Conservation (phyloP, 2,113 vertebrate species). For the Dinomys branickii region DNA sequence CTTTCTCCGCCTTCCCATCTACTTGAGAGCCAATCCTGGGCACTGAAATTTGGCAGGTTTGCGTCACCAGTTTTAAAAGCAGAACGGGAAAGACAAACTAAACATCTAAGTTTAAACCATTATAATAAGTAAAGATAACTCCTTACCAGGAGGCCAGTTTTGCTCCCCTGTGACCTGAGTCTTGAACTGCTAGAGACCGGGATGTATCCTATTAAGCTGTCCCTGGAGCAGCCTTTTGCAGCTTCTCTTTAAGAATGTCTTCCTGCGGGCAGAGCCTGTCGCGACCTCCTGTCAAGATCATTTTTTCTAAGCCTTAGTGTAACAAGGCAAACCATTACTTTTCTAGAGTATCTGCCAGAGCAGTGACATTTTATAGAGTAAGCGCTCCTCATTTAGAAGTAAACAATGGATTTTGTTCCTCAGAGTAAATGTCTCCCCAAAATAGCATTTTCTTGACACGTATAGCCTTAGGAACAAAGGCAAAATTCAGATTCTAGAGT, state of each 20-base stretch:
- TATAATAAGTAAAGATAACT: background rate
- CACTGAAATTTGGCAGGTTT: background rate
- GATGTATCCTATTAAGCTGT: background rate
- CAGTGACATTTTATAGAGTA: background rate
- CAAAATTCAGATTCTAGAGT: background rate
- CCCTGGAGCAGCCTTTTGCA: background rate
- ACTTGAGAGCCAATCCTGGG: background rate
- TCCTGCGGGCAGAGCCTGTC: accelerated
- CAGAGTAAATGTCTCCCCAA: background rate
- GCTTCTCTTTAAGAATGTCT: background rate
- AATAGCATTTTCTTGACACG: background rate
- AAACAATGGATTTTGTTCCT: background rate
- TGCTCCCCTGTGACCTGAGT: background rate
- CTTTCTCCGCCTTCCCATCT: accelerated
- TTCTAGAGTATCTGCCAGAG: background rate
- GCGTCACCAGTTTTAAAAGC: background rate
- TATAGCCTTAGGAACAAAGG: background rate
- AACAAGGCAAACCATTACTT: background rate
- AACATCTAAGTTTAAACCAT: background rate
- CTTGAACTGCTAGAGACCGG: background rate
- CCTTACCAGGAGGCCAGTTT: background rate
- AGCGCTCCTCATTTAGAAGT: background rate
- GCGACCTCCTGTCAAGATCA: background rate
- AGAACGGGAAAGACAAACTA: background rate
- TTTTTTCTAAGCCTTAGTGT: background rate